Evolutionary conservation across 2,888 invertebrate species (phyloP).

Genomic region (Xanthia togata): DNA sequence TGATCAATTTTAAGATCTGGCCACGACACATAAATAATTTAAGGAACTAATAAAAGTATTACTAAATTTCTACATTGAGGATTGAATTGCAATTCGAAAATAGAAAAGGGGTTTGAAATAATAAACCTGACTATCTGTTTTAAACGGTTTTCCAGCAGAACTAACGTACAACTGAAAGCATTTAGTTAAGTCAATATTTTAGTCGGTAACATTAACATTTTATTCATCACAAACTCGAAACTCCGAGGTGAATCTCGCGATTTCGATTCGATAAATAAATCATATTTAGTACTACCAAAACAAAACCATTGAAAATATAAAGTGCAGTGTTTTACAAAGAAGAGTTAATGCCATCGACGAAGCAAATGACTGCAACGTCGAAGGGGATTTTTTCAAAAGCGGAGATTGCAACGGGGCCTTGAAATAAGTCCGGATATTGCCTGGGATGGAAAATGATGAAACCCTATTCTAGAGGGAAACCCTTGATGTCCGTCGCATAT

Average conservation of each 20-base stretch:
- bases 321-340: constrained; percentile 3
- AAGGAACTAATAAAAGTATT: neutral
- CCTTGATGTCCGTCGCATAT: neutral
- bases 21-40: neutral
- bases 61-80: neutral
- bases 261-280: constrained; percentile 1
- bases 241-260: neutral
- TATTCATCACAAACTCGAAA: neutral
- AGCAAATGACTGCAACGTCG: constrained; percentile 1
- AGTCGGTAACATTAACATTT: neutral
- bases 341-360: neutral
- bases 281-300: neutral
- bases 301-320: neutral
- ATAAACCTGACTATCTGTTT: neutral
- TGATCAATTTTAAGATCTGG: too few species aligned
- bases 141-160: neutral
- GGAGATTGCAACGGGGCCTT: constrained; percentile 68
- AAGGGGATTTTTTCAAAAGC: constrained; percentile 53
- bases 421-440: constrained; percentile 70
- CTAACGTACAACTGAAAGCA: neutral
- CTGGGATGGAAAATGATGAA: constrained; percentile 37
- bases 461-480: constrained; percentile 25
- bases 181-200: neutral
- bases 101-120: neutral
- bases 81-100: neutral